phyloP scores from a whole-genome alignment of 1,140 invertebrate species.

The Vanessa atalanta region DNA sequence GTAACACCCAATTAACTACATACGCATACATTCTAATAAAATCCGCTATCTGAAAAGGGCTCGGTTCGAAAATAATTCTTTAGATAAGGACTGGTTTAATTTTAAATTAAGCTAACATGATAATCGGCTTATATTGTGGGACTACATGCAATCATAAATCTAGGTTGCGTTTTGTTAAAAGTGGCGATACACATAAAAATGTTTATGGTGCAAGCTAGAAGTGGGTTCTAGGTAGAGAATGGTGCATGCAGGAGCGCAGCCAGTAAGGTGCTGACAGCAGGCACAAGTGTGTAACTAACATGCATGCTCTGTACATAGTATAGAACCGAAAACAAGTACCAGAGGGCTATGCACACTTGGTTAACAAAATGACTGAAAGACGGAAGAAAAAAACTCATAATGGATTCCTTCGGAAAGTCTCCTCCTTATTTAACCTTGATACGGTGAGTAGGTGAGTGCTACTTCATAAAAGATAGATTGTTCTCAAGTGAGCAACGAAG shows the following conservation, averaged over 20 bases:
- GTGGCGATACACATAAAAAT: conserved; percentile 62
- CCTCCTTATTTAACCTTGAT: conserved; percentile 91
- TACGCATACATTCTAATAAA: conserved; percentile 71
- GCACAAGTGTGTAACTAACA: conserved; percentile 79
- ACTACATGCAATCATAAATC: conserved; percentile 55
- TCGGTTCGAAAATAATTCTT: conserved; percentile 67
- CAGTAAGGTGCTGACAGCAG: conserved; percentile 74
- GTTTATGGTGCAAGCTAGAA: conserved; percentile 76
- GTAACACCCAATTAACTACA: conserved; percentile 75
- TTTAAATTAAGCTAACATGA: conserved; percentile 71
- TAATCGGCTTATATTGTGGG: conserved; percentile 66
- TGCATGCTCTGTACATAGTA: conserved; percentile 80
- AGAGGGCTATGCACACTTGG: conserved; percentile 71
- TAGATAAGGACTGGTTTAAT: conserved; percentile 74
- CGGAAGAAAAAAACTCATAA: conserved; percentile 89
- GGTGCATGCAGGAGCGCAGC: conserved; percentile 75
- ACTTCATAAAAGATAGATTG: conserved; percentile 15
- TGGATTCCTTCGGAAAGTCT: conserved; percentile 92
- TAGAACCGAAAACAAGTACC: conserved; percentile 68
- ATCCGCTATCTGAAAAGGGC: conserved; percentile 76
- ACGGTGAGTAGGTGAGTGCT: conserved; percentile 83
- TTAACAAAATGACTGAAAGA: conserved; percentile 86
- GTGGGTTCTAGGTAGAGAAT: conserved; percentile 79
- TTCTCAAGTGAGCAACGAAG: background rate
- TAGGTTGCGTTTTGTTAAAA: conserved; percentile 54